These are phyloP conservation scores for Polyommatus iphigenia DNA, from an alignment of 2,888 invertebrate genomes.

Conservation along the genomic window DNA sequence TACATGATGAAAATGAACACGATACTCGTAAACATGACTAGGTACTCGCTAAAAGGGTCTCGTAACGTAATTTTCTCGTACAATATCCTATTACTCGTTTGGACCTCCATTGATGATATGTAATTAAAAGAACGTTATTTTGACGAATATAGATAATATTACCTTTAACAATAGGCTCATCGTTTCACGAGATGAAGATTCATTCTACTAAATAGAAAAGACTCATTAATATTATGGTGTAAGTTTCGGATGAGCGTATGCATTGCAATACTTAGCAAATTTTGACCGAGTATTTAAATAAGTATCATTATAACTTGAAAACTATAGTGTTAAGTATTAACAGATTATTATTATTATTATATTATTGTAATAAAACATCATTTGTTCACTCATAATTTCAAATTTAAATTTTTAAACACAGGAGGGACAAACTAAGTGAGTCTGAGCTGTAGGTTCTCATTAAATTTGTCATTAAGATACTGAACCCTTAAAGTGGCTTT, in stretches of 20 bases:
- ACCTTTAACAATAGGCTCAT: slow-evolving; percentile 39
- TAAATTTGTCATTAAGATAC: neutral
- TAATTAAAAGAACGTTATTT: slow-evolving; percentile 21
- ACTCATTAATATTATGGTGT: neutral
- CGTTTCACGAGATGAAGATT: slow-evolving; percentile 36
- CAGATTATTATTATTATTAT: too few relatives aligned
- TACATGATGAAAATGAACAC: neutral
- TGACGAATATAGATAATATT: slow-evolving; percentile 35
- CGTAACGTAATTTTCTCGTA: slow-evolving; percentile 11
- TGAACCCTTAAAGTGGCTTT: neutral
- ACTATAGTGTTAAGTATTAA: too few relatives aligned
- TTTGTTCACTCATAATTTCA: too few relatives aligned
- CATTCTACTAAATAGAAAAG: slow-evolving; percentile 36
- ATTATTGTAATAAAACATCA: too few relatives aligned
- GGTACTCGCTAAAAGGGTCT: neutral
- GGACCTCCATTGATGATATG: neutral
- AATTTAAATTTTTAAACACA: too few relatives aligned
- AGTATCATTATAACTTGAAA: too few relatives aligned
- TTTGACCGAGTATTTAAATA: too few relatives aligned
- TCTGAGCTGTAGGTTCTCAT: neutral
- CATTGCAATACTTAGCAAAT: neutral
- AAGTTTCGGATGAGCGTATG: slow-evolving; percentile 22
- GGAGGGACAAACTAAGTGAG: too few relatives aligned
- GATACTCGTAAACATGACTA: neutral
- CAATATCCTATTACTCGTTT: slow-evolving; percentile 10